Evolutionary conservation across 2,888 invertebrate species (phyloP).

Genomic region (Brachypalpus laphriformis): DNA sequence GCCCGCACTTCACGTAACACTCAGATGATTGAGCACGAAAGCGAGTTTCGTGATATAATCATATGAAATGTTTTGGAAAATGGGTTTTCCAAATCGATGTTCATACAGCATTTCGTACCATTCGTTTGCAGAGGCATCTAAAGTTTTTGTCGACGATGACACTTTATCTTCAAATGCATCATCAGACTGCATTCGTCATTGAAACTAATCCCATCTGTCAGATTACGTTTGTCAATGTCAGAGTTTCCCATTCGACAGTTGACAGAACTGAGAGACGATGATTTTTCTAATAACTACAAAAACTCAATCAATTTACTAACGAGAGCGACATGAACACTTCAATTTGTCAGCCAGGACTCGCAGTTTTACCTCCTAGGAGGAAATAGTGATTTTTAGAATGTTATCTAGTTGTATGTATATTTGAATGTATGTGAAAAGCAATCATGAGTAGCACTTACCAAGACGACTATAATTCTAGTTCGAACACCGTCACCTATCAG

Average conservation of each 20-base stretch:
- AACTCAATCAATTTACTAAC: slow-evolving; percentile 25
- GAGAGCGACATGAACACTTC: neutral
- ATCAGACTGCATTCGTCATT: neutral
- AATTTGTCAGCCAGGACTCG: neutral
- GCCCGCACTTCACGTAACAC: slow-evolving; percentile 1
- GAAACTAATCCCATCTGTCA: slow-evolving; percentile 22
- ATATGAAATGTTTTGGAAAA: slow-evolving; percentile 1
- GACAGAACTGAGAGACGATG: neutral
- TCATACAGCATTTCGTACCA: neutral
- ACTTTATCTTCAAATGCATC: neutral
- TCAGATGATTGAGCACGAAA: slow-evolving; percentile 16
- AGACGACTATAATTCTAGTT: slow-evolving; percentile 82
- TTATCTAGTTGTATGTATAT: no score
- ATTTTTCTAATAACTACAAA: slow-evolving; percentile 9
- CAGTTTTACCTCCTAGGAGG: neutral
- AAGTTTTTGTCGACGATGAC: neutral
- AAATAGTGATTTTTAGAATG: neutral
- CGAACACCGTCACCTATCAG: slow-evolving; percentile 86
- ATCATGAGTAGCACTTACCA: slow-evolving; percentile 78
- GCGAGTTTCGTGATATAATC: neutral
- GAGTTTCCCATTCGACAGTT: neutral
- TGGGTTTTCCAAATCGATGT: slow-evolving; percentile 4
- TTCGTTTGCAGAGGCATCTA: neutral
- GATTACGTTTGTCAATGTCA: neutral
- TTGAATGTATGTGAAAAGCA: neutral